Base-by-base conservation (phyloP, 1,140 invertebrate genomes). In the Wasmannia auropunctata region DNA sequence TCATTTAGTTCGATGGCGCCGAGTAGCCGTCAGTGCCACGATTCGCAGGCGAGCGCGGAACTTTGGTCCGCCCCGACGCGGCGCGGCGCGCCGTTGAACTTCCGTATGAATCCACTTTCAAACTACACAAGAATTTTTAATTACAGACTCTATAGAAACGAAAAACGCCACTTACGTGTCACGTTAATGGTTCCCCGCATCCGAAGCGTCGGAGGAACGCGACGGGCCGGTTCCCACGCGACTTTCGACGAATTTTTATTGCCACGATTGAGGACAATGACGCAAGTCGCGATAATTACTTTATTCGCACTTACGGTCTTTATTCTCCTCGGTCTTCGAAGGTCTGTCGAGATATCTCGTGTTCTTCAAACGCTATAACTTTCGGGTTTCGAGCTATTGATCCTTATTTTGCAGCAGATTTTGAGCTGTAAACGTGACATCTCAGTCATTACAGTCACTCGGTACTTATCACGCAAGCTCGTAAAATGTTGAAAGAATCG, bases 91-190 rank as follows among this genome's bases (percentile, higher is more conserved):
- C n/a, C n/a, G n/a, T 34, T 54, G 34, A 80, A 80, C 79, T 83
- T 83, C 67, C 67, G 67, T 83, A 58, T 74, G 79, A 83, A 74
- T 83, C 79, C 67, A 72, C 51, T 83, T 58, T 74, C 79, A 51
- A 83, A 83, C 67, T 74, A 74, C 67, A 43, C 67, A 83, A 83
- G 79, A 83, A 83, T 83, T 83, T 83, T 83, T 83, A 83, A 83
- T 83, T 83, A 83, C 79, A n/a, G 25, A 10, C 37, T 67, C 54
- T 34, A 74, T 72, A 83, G 79, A 83, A n/a, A 72, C 67, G 79
- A 83, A 72, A 83, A 83, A 83, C 37, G 79, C 79, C 79, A 83
- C 67, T 83, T 74, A 72, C 65, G 40, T 83, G 79, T 83, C 79
- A 58, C 51, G 79, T 58, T 83, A 72, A 56, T 74, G 51, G 28